phyloP scores from a whole-genome alignment of 2,113 vertebrate species.

The Nematolebias whitei region DNA sequence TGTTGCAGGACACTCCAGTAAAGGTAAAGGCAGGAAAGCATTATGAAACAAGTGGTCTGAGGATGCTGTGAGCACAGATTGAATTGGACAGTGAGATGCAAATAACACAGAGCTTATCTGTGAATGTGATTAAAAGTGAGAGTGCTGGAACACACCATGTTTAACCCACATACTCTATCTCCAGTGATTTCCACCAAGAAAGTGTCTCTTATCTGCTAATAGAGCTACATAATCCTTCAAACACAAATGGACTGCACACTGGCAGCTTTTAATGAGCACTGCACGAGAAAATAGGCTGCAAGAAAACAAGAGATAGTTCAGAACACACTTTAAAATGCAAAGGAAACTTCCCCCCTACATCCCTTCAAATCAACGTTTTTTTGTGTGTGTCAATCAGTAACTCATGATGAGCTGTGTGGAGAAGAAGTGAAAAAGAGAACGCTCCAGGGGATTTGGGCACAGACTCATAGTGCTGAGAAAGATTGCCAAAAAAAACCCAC shows the following conservation, averaged over 20 bases:
- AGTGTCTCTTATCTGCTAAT: constrained; percentile 72
- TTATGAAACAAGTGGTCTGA: constrained; percentile 36
- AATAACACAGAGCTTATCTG: constrained; percentile 50
- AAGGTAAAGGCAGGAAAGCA: constrained; percentile 5
- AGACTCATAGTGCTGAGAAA: constrained; percentile 31
- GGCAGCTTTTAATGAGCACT: constrained; percentile 50
- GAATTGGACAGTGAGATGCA: constrained; percentile 20
- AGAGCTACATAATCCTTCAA: constrained; percentile 66
- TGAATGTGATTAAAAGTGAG: constrained; percentile 58
- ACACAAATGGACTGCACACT: constrained; percentile 50
- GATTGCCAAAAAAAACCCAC: constrained; percentile 38
- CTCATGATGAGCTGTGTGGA: constrained; percentile 13
- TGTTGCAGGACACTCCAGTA: constrained; percentile 31
- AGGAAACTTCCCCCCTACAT: too few species aligned
- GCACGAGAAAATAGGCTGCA: constrained; percentile 34
- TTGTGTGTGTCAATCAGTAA: constrained; percentile 24
- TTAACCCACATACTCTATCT: constrained; percentile 68
- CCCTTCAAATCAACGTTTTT: too few species aligned
- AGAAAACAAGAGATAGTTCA: constrained; percentile 23
- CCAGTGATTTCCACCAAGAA: constrained; percentile 59
- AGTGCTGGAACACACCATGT: constrained; percentile 41
- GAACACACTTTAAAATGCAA: not conserved
- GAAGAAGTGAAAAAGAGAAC: constrained; percentile 24
- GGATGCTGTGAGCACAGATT: constrained; percentile 15
- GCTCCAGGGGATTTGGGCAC: constrained; percentile 34